Base-by-base conservation (phyloP, 2,888 invertebrate species). In the Dorcus hopei region DNA sequence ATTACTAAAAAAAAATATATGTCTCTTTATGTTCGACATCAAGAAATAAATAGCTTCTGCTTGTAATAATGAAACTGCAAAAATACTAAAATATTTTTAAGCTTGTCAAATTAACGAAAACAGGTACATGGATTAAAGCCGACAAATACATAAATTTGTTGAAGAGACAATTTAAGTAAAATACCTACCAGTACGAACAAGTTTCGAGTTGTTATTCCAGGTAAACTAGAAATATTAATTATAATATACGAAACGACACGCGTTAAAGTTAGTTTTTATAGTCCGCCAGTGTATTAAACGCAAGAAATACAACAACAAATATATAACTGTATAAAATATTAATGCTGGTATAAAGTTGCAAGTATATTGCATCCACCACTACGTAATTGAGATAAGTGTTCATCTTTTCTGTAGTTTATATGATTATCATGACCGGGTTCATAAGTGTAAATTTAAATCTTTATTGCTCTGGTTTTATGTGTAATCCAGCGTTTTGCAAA, bases 401-500 rank as follows among this genome's bases (percentile, higher is more conserved):
- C 63, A 62, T 60, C 58, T 58, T 58, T 62, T 60, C 59, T 60
- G 59, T 45, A 60, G 58, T 62, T 64, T 64, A 64, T 62, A 59
- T 50, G 59, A 58, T 61, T 64, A 61, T 55, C 55, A 41, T 51
- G 61, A 58, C 54, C 43, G 54, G 43, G 38, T 53, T 51, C 52
- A 52, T 59, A 54, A 54, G 57, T 51, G 57, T 57, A 57, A 57
- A 57, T 57, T 52, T 50, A 57, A 51, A 51, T 57, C 57, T 57
- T 57, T 57, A 57, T 57, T 57, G 57, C 57, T 47, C 57, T 40
- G 52, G 57, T 57, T 57, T 52, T 52, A 57, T 57, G 52, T 57
- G 51, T 45, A 57, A 45, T 45, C 45, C 9, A 45, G 45, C 9
- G 45, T 19, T 45, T 45, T 45, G 16, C 23, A 23, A 19, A 45